Percentiles rank a stretch among this genome's conserved stretches.
These are phyloP conservation scores for Crossocerus cetratus DNA, from an alignment of 2,888 invertebrate genomes.

Conservation along the genomic window DNA sequence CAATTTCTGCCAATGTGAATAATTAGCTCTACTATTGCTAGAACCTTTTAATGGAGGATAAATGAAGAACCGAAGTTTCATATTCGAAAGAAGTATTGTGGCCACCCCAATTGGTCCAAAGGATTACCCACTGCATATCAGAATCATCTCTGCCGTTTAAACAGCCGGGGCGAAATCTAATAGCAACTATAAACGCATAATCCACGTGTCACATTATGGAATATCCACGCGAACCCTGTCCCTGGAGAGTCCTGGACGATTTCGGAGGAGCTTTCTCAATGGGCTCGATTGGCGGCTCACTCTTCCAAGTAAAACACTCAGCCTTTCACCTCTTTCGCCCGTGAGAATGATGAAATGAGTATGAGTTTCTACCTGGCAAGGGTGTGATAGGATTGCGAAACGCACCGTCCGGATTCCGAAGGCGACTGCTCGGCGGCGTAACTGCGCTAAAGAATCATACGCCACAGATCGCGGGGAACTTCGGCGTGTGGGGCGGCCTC, in stretches of 20 bases:
- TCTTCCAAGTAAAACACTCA: slow-evolving; percentile 82
- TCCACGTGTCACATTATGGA: slow-evolving; percentile 82
- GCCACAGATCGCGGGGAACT: slow-evolving; percentile 94
- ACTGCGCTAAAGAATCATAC: slow-evolving; percentile 89
- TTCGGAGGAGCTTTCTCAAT: slow-evolving; percentile 99
- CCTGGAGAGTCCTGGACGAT: slow-evolving; percentile 98
- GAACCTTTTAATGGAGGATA: too few relatives aligned
- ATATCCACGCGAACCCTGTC: slow-evolving; percentile 96
- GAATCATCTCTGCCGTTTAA: too few relatives aligned
- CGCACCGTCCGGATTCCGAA: slow-evolving; percentile 89
- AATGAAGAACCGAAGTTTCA: too few relatives aligned
- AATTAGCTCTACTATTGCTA: too few relatives aligned
- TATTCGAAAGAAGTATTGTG: too few relatives aligned
- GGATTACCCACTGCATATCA: too few relatives aligned
- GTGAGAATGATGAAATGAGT: background rate
- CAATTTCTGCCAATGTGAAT: too few relatives aligned
- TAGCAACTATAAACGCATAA: too few relatives aligned
- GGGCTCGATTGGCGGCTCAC: slow-evolving; percentile 97
- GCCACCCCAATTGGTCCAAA: too few relatives aligned
- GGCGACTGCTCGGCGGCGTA: slow-evolving; percentile 86
- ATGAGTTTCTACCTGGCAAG: slow-evolving; percentile 71
- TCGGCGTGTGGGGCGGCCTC: slow-evolving; percentile 98
- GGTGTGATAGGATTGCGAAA: slow-evolving; percentile 96
- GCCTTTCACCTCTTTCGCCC: background rate
- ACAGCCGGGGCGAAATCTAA: too few relatives aligned